Base-by-base conservation (phyloP, 2,888 invertebrate genomes). In the Lissonota sp. region DNA sequence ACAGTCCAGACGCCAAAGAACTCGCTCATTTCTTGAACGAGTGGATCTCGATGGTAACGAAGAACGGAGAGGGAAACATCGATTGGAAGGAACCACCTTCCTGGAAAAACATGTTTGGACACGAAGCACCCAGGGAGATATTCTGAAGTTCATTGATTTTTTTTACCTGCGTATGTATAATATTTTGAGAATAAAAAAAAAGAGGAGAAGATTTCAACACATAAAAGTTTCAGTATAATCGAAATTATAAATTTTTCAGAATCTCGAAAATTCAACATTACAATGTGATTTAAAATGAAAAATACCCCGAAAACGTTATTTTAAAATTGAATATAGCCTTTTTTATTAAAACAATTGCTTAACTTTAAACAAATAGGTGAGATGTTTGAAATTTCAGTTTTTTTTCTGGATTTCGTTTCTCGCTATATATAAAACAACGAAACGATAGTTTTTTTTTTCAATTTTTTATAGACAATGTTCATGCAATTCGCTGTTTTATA, bases 51-150 rank as follows among this genome's bases (percentile, higher is more conserved):
- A 84, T 95, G 10, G 93, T 95, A 82, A 91, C 93, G 69, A 92
- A 92, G 46, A 91, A 93, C 79, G 88, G 90, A 69, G 91, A 93
- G 70, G 80, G 91, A n/a, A 63, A 83, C 39, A 89, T 92, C 55
- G 92, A 93, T 84, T 89, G 96, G n/a, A 92, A 93, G 46, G 94
- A 94, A 89, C 97, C 97, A 51, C 93, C 94, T n/a, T 97, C 97
- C 4, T 97, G 97, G 97, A 95, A 95, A 85, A 93, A 95, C 75
- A 93, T 96, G 49, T 97, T 95, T 93, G 97, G 97, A 0, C 94
- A 95, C 87, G 95, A 96, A 83, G 95, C 96, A 70, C 96, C 96
- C 3, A 90, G 93, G 86, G 94, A 94, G 62, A 93, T 95, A 74
- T 95, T 95, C 91, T 95, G 92, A 93, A 73, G 72, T 64, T 76